Evolutionary conservation across 2,888 invertebrate species (phyloP).

Genomic region (Lepidocyrtinus sp.): DNA sequence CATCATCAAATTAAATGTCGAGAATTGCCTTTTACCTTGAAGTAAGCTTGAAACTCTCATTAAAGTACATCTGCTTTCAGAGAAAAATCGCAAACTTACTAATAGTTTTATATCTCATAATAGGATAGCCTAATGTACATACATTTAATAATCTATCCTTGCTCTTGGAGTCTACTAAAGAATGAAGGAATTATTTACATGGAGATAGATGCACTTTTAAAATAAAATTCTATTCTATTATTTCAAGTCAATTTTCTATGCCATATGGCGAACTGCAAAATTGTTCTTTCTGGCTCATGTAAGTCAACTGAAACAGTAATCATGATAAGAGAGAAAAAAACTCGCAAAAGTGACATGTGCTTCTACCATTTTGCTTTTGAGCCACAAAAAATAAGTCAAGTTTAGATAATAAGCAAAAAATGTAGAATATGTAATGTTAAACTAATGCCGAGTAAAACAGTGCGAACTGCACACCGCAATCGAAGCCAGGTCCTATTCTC

Average conservation of each 20-base stretch:
- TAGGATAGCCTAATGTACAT: too few species aligned
- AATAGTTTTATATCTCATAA: too few species aligned
- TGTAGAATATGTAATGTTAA: background rate
- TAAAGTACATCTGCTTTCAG: too few species aligned
- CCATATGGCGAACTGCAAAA: conserved; percentile 59
- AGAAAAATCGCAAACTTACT: too few species aligned
- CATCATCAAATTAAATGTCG: background rate
- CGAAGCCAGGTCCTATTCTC: background rate
- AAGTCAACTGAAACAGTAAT: conserved; percentile 19
- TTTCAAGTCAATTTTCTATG: conserved; percentile 8
- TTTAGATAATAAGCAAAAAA: conserved; percentile 15
- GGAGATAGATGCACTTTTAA: conserved; percentile 50
- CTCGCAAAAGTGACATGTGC: conserved; percentile 16
- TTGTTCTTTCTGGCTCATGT: conserved; percentile 27
- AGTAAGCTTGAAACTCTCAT: too few species aligned
- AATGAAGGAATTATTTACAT: too few species aligned
- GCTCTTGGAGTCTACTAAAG: too few species aligned
- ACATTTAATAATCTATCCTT: too few species aligned
- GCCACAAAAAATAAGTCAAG: conserved; percentile 1
- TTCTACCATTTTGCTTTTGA: background rate
- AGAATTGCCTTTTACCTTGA: background rate
- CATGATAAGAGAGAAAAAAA: conserved; percentile 1
- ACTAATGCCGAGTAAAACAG: background rate
- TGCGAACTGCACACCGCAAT: background rate
- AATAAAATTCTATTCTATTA: background rate